Evolutionary conservation across 2,113 vertebrate genomes (phyloP).

Genomic region (Pygoscelis adeliae): DNA sequence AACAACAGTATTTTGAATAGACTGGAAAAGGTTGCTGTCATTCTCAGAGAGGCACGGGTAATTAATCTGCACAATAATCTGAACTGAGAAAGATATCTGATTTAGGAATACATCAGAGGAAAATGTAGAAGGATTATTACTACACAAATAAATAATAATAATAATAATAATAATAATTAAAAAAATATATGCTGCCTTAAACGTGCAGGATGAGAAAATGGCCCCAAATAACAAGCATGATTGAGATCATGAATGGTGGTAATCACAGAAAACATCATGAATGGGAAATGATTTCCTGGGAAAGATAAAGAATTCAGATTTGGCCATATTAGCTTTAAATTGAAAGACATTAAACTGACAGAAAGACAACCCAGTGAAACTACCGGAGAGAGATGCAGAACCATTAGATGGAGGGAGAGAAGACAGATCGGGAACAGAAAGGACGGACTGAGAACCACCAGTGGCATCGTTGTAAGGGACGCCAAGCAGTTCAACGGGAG

Average conservation of each 20-base stretch:
- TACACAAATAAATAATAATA: background rate
- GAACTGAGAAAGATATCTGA: background rate
- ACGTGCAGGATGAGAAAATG: background rate
- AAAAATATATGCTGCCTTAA: background rate
- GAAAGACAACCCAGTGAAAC: background rate
- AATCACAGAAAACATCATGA: background rate
- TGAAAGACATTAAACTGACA: background rate
- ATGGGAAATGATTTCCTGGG: background rate
- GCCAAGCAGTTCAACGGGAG: background rate
- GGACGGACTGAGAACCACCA: background rate
- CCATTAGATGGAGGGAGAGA: background rate
- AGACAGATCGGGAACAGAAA: background rate
- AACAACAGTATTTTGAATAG: conserved; percentile 13
- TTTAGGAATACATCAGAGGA: background rate
- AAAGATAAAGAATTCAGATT: background rate
- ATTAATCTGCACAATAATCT: background rate
- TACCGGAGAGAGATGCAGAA: background rate
- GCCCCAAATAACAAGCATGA: background rate
- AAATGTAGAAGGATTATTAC: background rate
- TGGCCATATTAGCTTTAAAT: background rate
- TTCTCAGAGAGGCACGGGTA: background rate
- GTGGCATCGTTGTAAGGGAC: background rate
- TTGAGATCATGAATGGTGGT: background rate
- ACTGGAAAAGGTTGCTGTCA: background rate
- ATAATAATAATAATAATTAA: background rate